Evolutionary conservation across 2,113 vertebrate genomes (phyloP), one percentile per base, ranked within the genome.

Genomic region (Carassius auratus): DNA sequence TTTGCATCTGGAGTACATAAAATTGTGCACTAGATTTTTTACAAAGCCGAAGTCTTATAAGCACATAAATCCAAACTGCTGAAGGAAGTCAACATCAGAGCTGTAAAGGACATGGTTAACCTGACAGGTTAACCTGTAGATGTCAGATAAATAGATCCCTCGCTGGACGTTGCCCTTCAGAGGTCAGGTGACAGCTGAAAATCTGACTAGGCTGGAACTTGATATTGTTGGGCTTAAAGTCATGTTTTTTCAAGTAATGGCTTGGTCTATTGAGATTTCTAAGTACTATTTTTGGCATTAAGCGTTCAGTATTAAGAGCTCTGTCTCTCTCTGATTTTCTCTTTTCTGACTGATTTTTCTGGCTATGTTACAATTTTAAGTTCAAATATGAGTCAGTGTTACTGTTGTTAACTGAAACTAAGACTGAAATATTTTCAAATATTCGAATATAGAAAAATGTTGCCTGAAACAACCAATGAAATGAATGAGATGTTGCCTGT

Each of bases 61-160:
- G 12, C 45, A 48, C 45, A 48, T 48, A 48, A 48, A 48, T 45
- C 33, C 33, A 62, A 6, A 33, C 3, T 15, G 74, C 10, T 14
- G 9, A 74, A 45, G 76, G 61, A 84, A 79, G 9, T 66, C 9
- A 76, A 87, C 76, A 38, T 12, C 30, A n/a, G 76, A 17, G 14
- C 19, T 50, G 21, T 66, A 81, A 66, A 36, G 26, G 62, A 68
- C 79, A 50, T 52, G 42, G 68, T 84, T 79, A 75, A 66, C n/a
- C 57, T 73, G 84, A 64, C 48, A 81, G 69, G 33, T 68, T 62
- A 23, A 57, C 85, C 68, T 86, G 33, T 38, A 61, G 69, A 76
- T 45, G 6, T 76, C 19, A 36, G 77, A 88, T 84, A 86, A 86
- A 71, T 76, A 85, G 74, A 5, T 19, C 38, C 75, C 57, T 17